A percentile compares a stretch with the other conserved stretches of the same genome.
Conservation (phyloP, 2,888 invertebrate species). For the Biston betularia region DNA sequence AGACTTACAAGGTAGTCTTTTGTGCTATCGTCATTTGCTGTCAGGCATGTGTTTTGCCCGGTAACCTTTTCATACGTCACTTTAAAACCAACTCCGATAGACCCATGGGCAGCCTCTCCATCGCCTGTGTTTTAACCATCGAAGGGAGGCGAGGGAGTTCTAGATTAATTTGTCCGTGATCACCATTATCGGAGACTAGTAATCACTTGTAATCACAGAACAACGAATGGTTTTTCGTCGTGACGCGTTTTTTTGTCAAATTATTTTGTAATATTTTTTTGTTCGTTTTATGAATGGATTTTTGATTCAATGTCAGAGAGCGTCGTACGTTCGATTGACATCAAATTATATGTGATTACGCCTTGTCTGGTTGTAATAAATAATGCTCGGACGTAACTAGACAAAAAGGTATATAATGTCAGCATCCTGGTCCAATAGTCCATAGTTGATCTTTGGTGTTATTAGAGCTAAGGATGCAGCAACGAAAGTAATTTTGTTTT, state of each 20-base stretch:
- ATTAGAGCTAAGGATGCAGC: constrained; percentile 28
- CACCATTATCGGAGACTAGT: constrained; percentile 78
- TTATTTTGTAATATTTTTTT: constrained; percentile 66
- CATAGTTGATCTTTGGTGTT: constrained; percentile 37
- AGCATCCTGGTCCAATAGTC: constrained; percentile 58
- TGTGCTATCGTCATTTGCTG: constrained; percentile 75
- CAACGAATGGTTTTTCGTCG: constrained; percentile 74
- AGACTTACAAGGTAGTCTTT: constrained; percentile 83
- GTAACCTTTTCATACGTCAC: constrained; percentile 68
- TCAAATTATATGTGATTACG: constrained; percentile 72
- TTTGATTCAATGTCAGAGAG: constrained; percentile 79
- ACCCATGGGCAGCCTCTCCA: constrained; percentile 46
- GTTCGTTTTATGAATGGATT: constrained; percentile 60
- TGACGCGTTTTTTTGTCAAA: constrained; percentile 73
- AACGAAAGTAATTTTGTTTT: constrained; percentile 33
- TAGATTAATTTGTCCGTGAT: constrained; percentile 53
- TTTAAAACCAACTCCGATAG: constrained; percentile 50
- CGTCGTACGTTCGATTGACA: constrained; percentile 78
- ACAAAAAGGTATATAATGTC: constrained; percentile 45
- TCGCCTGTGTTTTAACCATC: constrained; percentile 26
- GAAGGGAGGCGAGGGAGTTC: constrained; percentile 55
- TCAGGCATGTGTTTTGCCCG: constrained; percentile 71
- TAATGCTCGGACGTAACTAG: constrained; percentile 56
- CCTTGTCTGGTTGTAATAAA: constrained; percentile 52
- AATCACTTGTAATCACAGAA: constrained; percentile 79